Evolutionary conservation across 2,797 vertebrate genomes (phyloP).

Genomic region (Peromyscus melanophrys): DNA sequence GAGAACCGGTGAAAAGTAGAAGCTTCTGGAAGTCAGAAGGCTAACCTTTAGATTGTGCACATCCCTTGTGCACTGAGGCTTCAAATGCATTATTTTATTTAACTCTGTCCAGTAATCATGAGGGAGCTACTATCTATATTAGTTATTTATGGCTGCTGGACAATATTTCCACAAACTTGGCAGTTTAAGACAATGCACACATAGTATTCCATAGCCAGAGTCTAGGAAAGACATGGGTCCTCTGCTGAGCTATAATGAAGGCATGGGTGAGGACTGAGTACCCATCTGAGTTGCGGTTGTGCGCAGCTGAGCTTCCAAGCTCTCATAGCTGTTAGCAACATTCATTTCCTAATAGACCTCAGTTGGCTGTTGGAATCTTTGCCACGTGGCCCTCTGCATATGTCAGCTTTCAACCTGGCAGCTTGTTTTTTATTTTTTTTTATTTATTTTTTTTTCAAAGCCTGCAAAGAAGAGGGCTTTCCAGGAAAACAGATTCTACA

Average conservation of each 20-base stretch:
- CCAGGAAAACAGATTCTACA: background rate
- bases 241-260: background rate
- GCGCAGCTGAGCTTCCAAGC: background rate
- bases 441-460: background rate
- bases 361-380: background rate
- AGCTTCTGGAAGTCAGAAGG: background rate
- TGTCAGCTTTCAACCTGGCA: background rate
- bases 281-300: background rate
- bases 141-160: background rate
- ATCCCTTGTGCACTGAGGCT: background rate
- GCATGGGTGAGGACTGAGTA: background rate
- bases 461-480: background rate
- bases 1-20: background rate
- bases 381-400: background rate
- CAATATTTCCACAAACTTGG: background rate
- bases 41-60: background rate
- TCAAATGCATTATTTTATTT: conserved; percentile 10
- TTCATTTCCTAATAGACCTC: background rate
- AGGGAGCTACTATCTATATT: background rate
- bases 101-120: background rate
- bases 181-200: background rate
- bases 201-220: background rate
- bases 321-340: background rate
- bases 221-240: too few relatives aligned
- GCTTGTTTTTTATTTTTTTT: background rate